A percentile compares a stretch with the other conserved stretches of the same genome.
These are phyloP conservation scores for Carterocephalus palaemon DNA, from an alignment of 2,888 invertebrate genomes.

Conservation along the genomic window DNA sequence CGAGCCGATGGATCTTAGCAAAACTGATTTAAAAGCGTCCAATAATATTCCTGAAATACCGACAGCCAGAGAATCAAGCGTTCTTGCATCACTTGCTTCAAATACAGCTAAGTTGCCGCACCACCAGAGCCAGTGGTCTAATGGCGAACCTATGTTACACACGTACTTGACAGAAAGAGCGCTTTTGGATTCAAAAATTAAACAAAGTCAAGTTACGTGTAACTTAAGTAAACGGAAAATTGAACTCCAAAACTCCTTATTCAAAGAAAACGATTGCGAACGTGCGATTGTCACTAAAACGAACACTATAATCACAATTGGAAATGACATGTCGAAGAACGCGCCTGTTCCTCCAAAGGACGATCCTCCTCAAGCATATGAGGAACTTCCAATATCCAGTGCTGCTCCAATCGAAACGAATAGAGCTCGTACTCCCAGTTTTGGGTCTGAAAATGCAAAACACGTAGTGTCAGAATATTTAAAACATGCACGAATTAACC, in stretches of 20 bases:
- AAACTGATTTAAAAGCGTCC: slow-evolving; percentile 57
- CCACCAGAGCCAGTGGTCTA: slow-evolving; percentile 75
- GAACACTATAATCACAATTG: slow-evolving; percentile 30
- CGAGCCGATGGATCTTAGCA: slow-evolving; percentile 75
- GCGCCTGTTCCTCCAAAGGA: slow-evolving; percentile 40
- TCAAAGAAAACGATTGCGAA: slow-evolving; percentile 43
- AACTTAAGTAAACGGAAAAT: slow-evolving; percentile 61
- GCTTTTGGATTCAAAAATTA: slow-evolving; percentile 83
- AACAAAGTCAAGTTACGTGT: slow-evolving; percentile 80
- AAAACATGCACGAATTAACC: slow-evolving; percentile 78
- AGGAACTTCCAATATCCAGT: slow-evolving; percentile 34
- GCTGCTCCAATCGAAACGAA: slow-evolving; percentile 43
- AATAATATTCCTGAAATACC: slow-evolving; percentile 74
- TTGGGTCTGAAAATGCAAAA: slow-evolving; percentile 77
- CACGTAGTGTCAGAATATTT: slow-evolving; percentile 83
- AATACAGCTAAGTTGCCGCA: slow-evolving; percentile 81
- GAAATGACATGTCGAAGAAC: slow-evolving; percentile 36
- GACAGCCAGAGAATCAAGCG: slow-evolving; percentile 80
- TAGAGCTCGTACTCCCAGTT: slow-evolving; percentile 46
- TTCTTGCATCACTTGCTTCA: slow-evolving; percentile 81
- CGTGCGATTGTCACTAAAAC: slow-evolving; percentile 31
- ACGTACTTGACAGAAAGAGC: slow-evolving; percentile 86
- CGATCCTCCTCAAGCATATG: slow-evolving; percentile 36
- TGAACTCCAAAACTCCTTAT: slow-evolving; percentile 53
- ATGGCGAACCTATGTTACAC: slow-evolving; percentile 83